These are phyloP conservation scores for Mantis religiosa DNA, from an alignment of 2,888 invertebrate species.

Conservation along the genomic window DNA sequence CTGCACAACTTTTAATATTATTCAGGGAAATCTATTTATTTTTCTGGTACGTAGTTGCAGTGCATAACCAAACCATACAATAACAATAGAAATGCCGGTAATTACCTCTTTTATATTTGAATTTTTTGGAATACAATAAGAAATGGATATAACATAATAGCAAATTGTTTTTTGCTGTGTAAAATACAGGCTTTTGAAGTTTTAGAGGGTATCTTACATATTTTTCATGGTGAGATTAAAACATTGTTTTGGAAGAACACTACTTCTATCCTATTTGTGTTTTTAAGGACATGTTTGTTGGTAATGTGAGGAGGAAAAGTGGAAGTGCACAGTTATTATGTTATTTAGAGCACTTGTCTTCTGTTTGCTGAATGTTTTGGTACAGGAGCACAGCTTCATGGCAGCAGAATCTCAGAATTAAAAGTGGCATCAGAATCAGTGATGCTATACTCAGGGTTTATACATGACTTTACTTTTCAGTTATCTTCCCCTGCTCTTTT, in stretches of 20 bases:
- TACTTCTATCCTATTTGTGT: slow-evolving; percentile 7
- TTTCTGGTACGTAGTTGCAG: slow-evolving; percentile 11
- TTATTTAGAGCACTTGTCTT: not conserved
- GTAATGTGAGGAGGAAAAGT: not conserved
- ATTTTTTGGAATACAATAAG: slow-evolving; percentile 4
- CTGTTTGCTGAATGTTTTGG: not conserved
- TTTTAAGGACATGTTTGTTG: slow-evolving; percentile 13
- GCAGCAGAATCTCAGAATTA: not conserved
- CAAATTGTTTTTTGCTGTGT: slow-evolving; percentile 1
- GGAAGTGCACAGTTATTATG: not conserved
- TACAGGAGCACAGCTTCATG: not conserved
- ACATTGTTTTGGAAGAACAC: not conserved
- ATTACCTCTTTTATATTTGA: slow-evolving; percentile 16
- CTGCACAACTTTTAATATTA: slow-evolving; percentile 9
- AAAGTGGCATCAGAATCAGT: not conserved
- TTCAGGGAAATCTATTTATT: slow-evolving; percentile 13
- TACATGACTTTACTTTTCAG: not conserved
- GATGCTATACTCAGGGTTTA: not conserved
- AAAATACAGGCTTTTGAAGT: slow-evolving; percentile 10
- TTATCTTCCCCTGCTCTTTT: not conserved
- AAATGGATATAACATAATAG: slow-evolving; percentile 1
- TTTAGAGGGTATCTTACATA: slow-evolving; percentile 14
- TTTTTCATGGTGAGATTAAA: slow-evolving; percentile 11
- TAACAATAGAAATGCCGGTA: slow-evolving; percentile 6
- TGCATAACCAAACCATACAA: not conserved